Conservation (phyloP, 2,888 invertebrate genomes). For the Caradrina clavipalpis region DNA sequence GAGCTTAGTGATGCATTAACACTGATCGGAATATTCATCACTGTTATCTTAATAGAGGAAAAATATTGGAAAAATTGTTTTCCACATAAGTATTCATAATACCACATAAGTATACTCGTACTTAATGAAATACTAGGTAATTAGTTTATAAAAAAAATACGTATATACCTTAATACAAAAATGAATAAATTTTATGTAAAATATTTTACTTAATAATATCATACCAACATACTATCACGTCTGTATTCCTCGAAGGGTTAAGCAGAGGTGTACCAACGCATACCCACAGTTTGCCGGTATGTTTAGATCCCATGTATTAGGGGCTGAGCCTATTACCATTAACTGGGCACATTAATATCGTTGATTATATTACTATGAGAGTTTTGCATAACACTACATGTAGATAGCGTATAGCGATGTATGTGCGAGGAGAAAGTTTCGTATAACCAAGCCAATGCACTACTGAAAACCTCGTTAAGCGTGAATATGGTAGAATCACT, state of each 20-base stretch:
- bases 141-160: neutral
- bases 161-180: too few species aligned
- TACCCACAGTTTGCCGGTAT: too few species aligned
- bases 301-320: too few species aligned
- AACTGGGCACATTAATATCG: too few species aligned
- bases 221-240: too few species aligned
- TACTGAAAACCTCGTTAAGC: slow-evolving; percentile 43
- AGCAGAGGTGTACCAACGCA: too few species aligned
- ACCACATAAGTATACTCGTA: too few species aligned
- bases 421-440: slow-evolving; percentile 17
- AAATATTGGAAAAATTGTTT: neutral
- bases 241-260: too few species aligned
- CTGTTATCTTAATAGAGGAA: neutral
- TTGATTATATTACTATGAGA: neutral
- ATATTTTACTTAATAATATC: neutral
- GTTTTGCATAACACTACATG: neutral
- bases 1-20: slow-evolving; percentile 26
- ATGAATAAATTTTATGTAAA: neutral
- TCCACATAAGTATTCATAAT: too few species aligned
- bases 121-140: too few species aligned
- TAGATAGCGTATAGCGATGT: neutral
- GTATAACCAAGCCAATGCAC: slow-evolving; percentile 13
- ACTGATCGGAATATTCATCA: slow-evolving; percentile 8
- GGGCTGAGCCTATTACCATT: too few species aligned
- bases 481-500: slow-evolving; percentile 15